Evolutionary conservation across 1,140 invertebrate genomes (phyloP), one percentile per base, ranked within the genome.

Genomic region (Melitaea cinxia): DNA sequence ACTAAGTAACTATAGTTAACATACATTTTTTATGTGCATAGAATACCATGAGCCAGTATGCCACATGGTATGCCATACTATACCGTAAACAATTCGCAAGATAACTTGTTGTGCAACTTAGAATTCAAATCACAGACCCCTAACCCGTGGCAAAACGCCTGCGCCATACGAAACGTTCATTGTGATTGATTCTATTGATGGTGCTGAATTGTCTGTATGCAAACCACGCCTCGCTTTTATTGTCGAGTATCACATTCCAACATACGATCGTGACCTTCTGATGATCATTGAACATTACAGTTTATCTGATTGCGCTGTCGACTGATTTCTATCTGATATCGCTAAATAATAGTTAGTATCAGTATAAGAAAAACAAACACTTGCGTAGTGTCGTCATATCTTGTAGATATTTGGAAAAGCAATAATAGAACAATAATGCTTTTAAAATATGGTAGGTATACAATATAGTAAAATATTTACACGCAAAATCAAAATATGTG

Each of bases 241-340:
- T 80, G 76, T 77, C 63, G 73, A 42, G 69, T 72, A 63, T 70
- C 64, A 66, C 81, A 85, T 85, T 79, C 81, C 83, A n/a, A 17
- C 15, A 79, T 70, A 33, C 28, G 69, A 66, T 74, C 75, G 74
- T 83, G 80, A 80, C 83, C 81, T 83, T 85, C 72, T 70, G 65
- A 56, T 39, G 59, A 70, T 50, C 53, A 56, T 37, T 47, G 42
- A 24, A 37, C 35, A 42, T 39, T 54, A 19, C 52, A 54, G 42
- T 47, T 23, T n/a, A 47, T 47, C 42, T 23, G 42, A 0, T 47
- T 42, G 37, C 4, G 4, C 14, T 39, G 37, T 17, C 15, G 37
- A 2, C 37, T 7, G 35, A 3, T 4, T 15, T 17, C 17, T 42
- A 17, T 6, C 2, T 47, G 42, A 23, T n/a, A n/a, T n/a, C n/a